These are phyloP conservation scores for Kuschelorhynchus macadamiae DNA, from an alignment of 2,888 invertebrate species.

Conservation along the genomic window DNA sequence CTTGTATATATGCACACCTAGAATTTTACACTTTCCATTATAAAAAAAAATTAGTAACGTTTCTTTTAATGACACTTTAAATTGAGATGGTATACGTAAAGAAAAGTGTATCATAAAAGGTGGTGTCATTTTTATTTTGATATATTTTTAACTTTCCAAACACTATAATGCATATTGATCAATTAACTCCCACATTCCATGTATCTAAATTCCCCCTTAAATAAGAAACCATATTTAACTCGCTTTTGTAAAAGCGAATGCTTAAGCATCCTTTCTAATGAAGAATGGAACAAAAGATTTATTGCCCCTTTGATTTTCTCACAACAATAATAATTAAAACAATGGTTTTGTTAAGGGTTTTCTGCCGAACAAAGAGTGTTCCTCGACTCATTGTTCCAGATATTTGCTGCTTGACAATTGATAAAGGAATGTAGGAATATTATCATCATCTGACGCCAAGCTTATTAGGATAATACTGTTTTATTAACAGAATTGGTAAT, in stretches of 20 bases:
- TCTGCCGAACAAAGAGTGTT: slow-evolving; percentile 36
- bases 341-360: slow-evolving; percentile 47
- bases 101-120: too few species aligned
- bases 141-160: background rate
- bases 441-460: slow-evolving; percentile 26
- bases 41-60: background rate
- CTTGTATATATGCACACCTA: too few species aligned
- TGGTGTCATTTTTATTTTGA: too few species aligned
- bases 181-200: background rate
- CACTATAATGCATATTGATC: background rate
- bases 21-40: background rate
- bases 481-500: too few species aligned
- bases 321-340: slow-evolving; percentile 46
- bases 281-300: slow-evolving; percentile 47
- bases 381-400: slow-evolving; percentile 32
- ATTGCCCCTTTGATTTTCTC: slow-evolving; percentile 48
- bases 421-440: slow-evolving; percentile 24
- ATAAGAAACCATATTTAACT: slow-evolving; percentile 23
- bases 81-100: too few species aligned
- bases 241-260: slow-evolving; percentile 18
- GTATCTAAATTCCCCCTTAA: background rate
- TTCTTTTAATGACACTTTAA: background rate
- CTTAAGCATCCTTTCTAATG: slow-evolving; percentile 23
- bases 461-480: too few species aligned
- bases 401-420: slow-evolving; percentile 42